Conservation (phyloP, 2,113 vertebrate genomes). For the Argyrosomus japonicus region DNA sequence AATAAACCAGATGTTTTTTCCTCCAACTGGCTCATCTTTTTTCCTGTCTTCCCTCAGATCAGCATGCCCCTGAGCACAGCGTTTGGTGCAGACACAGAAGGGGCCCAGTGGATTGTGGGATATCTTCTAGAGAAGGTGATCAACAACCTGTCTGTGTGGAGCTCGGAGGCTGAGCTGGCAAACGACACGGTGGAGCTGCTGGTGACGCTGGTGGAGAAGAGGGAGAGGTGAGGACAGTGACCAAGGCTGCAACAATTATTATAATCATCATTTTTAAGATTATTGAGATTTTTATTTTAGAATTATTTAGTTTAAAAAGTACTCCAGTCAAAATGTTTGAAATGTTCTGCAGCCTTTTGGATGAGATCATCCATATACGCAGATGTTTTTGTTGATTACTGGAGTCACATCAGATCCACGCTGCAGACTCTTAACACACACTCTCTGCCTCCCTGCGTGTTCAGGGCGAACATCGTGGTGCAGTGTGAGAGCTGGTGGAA, state of each 20-base stretch:
- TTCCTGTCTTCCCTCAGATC: slow-evolving; percentile 85
- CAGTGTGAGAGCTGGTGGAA: slow-evolving; percentile 99
- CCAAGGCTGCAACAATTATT: neutral
- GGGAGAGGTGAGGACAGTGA: slow-evolving; percentile 88
- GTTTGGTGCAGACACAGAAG: slow-evolving; percentile 97
- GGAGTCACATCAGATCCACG: neutral
- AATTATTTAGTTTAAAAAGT: neutral
- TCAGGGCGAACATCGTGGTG: slow-evolving; percentile 96
- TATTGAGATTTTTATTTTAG: neutral
- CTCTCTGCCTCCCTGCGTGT: neutral
- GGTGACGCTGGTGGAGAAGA: slow-evolving; percentile 96
- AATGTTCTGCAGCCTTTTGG: neutral
- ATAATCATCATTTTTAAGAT: neutral
- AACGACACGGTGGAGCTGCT: slow-evolving; percentile 98
- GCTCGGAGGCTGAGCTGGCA: slow-evolving; percentile 95
- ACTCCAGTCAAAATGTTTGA: neutral
- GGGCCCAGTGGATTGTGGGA: slow-evolving; percentile 98
- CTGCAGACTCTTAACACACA: neutral
- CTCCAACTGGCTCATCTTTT: neutral
- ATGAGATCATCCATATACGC: neutral
- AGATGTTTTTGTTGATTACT: neutral
- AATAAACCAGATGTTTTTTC: neutral
- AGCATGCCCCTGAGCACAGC: slow-evolving; percentile 95
- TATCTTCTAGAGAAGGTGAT: slow-evolving; percentile 99
- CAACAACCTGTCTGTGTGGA: slow-evolving; percentile 98